Percentiles rank a stretch among this genome's conserved stretches.
These are phyloP conservation scores for Silurus glanis DNA, from an alignment of 2,113 vertebrate species.

Conservation along the genomic window DNA sequence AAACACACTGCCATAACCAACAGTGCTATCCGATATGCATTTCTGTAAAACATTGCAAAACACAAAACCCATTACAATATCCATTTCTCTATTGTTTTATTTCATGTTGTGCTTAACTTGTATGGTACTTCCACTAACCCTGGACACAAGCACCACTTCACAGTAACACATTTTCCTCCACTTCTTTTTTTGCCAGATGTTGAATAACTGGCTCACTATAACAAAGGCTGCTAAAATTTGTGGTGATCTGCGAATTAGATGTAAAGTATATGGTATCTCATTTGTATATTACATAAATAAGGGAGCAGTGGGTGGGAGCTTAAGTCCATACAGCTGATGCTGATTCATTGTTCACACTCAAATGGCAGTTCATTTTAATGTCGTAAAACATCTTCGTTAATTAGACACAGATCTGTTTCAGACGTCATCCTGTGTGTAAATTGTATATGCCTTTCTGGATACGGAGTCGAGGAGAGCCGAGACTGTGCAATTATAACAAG, in stretches of 20 bases:
- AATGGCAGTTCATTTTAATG: not conserved
- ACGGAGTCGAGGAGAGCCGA: not conserved
- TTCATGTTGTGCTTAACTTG: not conserved
- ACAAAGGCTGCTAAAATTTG: not conserved
- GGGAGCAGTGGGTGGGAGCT: not conserved
- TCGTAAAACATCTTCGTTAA: not conserved
- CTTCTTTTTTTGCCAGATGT: constrained; percentile 6
- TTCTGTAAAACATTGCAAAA: not conserved
- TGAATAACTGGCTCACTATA: not conserved
- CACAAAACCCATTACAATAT: not conserved
- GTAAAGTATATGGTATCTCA: not conserved
- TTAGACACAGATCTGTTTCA: not conserved
- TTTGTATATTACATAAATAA: constrained; percentile 5
- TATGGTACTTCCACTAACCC: not conserved
- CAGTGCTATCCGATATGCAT: not conserved
- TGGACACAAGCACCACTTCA: not conserved
- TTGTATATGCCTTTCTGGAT: not conserved
- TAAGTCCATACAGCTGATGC: not conserved
- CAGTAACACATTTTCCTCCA: not conserved
- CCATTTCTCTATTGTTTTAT: not conserved
- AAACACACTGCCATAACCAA: not conserved
- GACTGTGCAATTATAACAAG: constrained; percentile 6
- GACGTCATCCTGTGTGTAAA: not conserved
- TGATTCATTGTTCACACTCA: not conserved
- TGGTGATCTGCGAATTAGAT: not conserved